Evolutionary conservation across 2,888 invertebrate genomes (phyloP), one percentile per base, ranked within the genome.

Genomic region (Scrobipalpa costella): DNA sequence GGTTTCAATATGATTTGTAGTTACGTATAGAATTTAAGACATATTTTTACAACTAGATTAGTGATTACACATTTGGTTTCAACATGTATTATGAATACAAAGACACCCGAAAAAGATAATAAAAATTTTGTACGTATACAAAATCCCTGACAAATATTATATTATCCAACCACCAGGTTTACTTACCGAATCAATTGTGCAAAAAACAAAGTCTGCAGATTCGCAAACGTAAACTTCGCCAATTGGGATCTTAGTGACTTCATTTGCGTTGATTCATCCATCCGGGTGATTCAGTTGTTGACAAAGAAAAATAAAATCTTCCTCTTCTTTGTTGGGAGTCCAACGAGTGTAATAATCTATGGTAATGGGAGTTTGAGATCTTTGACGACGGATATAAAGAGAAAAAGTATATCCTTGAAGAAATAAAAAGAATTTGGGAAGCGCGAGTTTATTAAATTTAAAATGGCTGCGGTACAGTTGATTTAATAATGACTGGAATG

Each of bases 181-280:
- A 27, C 27, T 27, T 27, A 27, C 27, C 2, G 2, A 27, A 3
- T 27, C 27, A 27, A 27, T 67, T 63, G 66, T 68, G 66, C 68
- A 70, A 72, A 70, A 40, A 13, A 58, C 27, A n/a, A 40, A 40
- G 17, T 58, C 58, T 21, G n/a, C 36, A 49, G 40, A 17, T 21
- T 38, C 8, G 9, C 19, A 36, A 15, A 36, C 15, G 1, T n/a
- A 36, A 55, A 17, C 33, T 36, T 7, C 36, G 36, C 19, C n/a
- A 57, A 57, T 17, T n/a, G 36, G 33, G 57, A n/a, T 33, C 57
- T 57, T 36, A 33, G 36, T 17, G 19, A 33, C 27, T 27, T n/a
- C 17, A 58, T 59, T 76, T 73, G 73, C 76, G 74, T 71, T 62
- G 65, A 59, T 36, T 64, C 60, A 64, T 63, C 13, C 57, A 57